Percentiles rank a stretch among this genome's conserved stretches.
Evolutionary conservation across 2,888 invertebrate genomes (phyloP).

Genomic region (Lampropteryx suffumata): DNA sequence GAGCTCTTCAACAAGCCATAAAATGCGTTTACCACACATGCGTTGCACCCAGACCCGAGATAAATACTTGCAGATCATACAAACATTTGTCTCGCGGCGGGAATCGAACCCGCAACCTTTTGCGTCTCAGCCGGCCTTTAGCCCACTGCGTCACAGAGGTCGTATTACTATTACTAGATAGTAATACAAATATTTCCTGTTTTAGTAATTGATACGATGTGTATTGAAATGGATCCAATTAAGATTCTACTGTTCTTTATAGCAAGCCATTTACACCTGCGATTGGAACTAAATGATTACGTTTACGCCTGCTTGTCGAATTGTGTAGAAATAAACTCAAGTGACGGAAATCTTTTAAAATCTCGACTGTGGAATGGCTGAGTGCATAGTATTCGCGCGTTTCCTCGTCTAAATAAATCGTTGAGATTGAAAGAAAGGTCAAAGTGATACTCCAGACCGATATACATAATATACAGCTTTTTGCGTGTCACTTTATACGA

Average conservation of each 20-base stretch:
- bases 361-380: slow-evolving; percentile 17
- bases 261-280: slow-evolving; percentile 31
- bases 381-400: slow-evolving; percentile 30
- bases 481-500: not conserved
- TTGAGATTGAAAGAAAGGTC: slow-evolving; percentile 36
- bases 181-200: too few relatives aligned
- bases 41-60: too few relatives aligned
- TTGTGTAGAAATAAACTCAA: slow-evolving; percentile 32
- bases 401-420: slow-evolving; percentile 30
- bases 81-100: too few relatives aligned
- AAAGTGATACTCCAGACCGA: not conserved
- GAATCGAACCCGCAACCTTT: too few relatives aligned
- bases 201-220: too few relatives aligned
- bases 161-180: too few relatives aligned
- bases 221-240: slow-evolving; percentile 43
- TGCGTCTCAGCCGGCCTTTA: too few relatives aligned
- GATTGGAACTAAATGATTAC: slow-evolving; percentile 24
- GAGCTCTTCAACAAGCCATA: too few relatives aligned
- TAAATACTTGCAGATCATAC: too few relatives aligned
- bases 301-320: slow-evolving; percentile 6
- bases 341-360: slow-evolving; percentile 34
- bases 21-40: too few relatives aligned
- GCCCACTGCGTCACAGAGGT: too few relatives aligned
- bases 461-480: not conserved
- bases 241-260: slow-evolving; percentile 28